These are phyloP conservation scores for Drosophila jambulina DNA, from an alignment of 1,140 invertebrate species.

Conservation along the genomic window DNA sequence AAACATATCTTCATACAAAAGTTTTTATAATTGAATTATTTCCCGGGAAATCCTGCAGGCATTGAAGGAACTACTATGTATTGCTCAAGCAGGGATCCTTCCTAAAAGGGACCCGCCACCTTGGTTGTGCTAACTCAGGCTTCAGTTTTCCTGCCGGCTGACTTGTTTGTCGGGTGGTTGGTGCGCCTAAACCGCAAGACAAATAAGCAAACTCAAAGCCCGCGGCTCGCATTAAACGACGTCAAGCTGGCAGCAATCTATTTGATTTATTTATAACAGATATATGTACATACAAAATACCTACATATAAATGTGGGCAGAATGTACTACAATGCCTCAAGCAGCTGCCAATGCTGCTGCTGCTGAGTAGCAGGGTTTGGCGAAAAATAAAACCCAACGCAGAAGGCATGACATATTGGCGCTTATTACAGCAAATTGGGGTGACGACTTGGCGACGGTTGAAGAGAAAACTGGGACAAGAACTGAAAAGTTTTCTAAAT, in stretches of 20 bases:
- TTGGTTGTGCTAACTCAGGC: conserved; percentile 30
- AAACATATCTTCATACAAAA: not conserved
- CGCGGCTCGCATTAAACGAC: conserved; percentile 57
- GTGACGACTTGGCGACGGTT: conserved; percentile 69
- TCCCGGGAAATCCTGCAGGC: not conserved
- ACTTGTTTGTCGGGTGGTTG: conserved; percentile 22
- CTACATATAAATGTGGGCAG: conserved; percentile 6
- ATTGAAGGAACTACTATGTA: not conserved
- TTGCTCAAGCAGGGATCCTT: not conserved
- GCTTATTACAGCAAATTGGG: conserved; percentile 83
- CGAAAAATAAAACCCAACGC: conserved; percentile 66
- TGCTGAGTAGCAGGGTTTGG: conserved; percentile 19
- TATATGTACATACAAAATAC: conserved; percentile 37
- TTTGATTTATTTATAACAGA: conserved; percentile 76
- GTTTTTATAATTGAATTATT: conserved; percentile 19
- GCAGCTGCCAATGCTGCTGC: conserved; percentile 26
- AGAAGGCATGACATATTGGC: conserved; percentile 80
- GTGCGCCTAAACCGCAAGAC: conserved; percentile 59
- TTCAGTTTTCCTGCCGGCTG: not conserved
- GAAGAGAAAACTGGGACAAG: conserved; percentile 16
- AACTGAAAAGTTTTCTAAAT: no score
- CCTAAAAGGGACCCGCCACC: conserved; percentile 12
- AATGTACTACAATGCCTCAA: conserved; percentile 5
- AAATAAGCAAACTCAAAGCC: conserved; percentile 55
- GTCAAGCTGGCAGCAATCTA: conserved; percentile 60